phyloP scores from a whole-genome alignment of 2,888 invertebrate species.

The Hirtodrosophila cameraria region DNA sequence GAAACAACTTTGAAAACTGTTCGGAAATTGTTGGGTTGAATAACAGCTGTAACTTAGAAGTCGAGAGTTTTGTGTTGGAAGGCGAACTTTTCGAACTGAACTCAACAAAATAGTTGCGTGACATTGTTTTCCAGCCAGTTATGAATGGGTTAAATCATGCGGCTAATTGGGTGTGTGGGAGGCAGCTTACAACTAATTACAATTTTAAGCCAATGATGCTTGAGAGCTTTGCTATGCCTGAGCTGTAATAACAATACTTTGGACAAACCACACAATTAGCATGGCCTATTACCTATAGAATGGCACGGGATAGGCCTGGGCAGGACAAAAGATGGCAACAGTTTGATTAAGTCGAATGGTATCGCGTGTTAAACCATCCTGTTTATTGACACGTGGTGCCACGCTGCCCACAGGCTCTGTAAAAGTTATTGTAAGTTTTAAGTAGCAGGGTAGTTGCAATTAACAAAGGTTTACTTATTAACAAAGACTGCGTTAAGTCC shows the following conservation, averaged over 20 bases:
- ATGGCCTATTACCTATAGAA: constrained; percentile 84
- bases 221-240: constrained; percentile 44
- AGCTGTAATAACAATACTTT: constrained; percentile 44
- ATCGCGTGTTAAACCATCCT: constrained; percentile 87
- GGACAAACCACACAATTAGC: constrained; percentile 9
- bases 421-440: constrained; percentile 5
- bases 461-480: neutral
- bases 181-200: constrained; percentile 47
- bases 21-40: constrained; percentile 24
- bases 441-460: too few species aligned
- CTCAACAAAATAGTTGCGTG: constrained; percentile 39
- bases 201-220: constrained; percentile 57
- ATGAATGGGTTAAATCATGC: constrained; percentile 52
- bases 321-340: constrained; percentile 86
- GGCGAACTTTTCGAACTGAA: neutral
- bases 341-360: constrained; percentile 87
- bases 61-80: neutral
- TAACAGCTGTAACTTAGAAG: constrained; percentile 29
- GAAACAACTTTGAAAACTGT: constrained; percentile 57
- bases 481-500: neutral
- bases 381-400: constrained; percentile 87
- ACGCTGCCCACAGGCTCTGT: constrained; percentile 85
- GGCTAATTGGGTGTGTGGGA: neutral
- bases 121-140: constrained; percentile 29
- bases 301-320: constrained; percentile 86